phyloP scores from a whole-genome alignment of 2,797 vertebrate genomes.

The Characodon lateralis region DNA sequence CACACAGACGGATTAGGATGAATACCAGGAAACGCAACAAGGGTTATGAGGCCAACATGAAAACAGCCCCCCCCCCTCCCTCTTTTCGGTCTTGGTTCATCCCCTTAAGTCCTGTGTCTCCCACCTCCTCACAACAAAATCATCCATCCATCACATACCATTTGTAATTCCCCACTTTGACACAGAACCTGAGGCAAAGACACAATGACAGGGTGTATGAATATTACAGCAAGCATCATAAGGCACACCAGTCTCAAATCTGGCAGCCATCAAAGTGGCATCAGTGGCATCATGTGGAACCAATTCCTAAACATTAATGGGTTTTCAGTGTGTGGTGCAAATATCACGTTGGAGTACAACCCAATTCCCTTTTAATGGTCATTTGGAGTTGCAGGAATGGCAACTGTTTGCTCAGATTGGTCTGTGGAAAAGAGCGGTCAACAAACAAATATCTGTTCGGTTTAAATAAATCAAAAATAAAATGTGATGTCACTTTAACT shows the following conservation, averaged over 20 bases:
- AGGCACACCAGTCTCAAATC: constrained; percentile 49
- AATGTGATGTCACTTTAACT: constrained; percentile 25
- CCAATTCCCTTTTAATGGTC: constrained; percentile 59
- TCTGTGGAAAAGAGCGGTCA: constrained; percentile 36
- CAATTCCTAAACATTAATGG: constrained; percentile 64
- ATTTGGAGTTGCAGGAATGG: constrained; percentile 42
- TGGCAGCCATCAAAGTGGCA: constrained; percentile 49
- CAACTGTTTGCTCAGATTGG: constrained; percentile 49
- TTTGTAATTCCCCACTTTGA: constrained; percentile 65
- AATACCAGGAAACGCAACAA: constrained; percentile 38
- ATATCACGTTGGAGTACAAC: constrained; percentile 54
- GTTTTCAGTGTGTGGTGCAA: constrained; percentile 52
- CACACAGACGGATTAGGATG: constrained; percentile 21
- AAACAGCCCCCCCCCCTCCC: constrained; percentile 15
- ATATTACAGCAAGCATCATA: constrained; percentile 70
- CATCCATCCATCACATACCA: constrained; percentile 55
- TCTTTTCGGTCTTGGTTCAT: constrained; percentile 39
- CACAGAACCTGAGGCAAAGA: constrained; percentile 64
- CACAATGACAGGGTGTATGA: constrained; percentile 72
- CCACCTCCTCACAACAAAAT: constrained; percentile 63
- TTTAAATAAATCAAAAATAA: constrained; percentile 33
- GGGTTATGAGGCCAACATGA: constrained; percentile 46
- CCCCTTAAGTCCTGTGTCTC: constrained; percentile 58
- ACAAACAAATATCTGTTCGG: constrained; percentile 55
- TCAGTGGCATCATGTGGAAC: constrained; percentile 69